Evolutionary conservation across 2,797 vertebrate species (phyloP), one percentile per base, ranked within the genome.

Genomic region (Galaxias olidus): DNA sequence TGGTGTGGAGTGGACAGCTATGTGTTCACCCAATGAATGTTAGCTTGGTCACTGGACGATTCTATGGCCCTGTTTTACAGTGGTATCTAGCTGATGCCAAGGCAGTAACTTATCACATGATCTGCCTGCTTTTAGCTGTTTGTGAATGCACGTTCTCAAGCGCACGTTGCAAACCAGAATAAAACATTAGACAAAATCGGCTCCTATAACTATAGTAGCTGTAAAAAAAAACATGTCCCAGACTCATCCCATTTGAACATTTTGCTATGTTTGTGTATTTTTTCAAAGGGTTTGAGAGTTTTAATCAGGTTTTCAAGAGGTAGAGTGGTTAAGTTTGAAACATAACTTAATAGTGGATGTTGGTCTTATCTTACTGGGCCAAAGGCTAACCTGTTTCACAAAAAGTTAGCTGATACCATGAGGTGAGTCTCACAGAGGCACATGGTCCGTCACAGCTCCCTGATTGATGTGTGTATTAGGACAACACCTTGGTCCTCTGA

Each of bases 281-380:
- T 30, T 30, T 6, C 30, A 30, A 30, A 30, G 30, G 30, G 30
- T 30, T 30, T 30, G 2, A 30, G 30, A 30, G 30, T 30, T 30
- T 30, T 30, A 6, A 30, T 30, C 30, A 30, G 30, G 30, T 30
- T 3, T 6, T 30, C 30, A 6, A 30, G 30, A 30, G 30, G 30
- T 30, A 30, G 30, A 30, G 30, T 30, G 30, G 30, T 30, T 30
- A 30, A 30, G 6, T 30, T 30, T 30, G 30, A 30, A 30, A 30
- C 30, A 30, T 30, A 30, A 30, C 30, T n/a, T n/a, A n/a, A n/a
- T n/a, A 40, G 40, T 60, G 42, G 65, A 18, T 11, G 51, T 10
- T n/a, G 54, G 47, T 74, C 68, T 81, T 80, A 86, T 85, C 78
- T 86, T 52, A 59, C 46, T 68, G 57, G 80, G 76, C 42, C 67